Evolutionary conservation across 2,888 invertebrate species (phyloP), one percentile per base, ranked within the genome.

Genomic region (Macrophya annulata): DNA sequence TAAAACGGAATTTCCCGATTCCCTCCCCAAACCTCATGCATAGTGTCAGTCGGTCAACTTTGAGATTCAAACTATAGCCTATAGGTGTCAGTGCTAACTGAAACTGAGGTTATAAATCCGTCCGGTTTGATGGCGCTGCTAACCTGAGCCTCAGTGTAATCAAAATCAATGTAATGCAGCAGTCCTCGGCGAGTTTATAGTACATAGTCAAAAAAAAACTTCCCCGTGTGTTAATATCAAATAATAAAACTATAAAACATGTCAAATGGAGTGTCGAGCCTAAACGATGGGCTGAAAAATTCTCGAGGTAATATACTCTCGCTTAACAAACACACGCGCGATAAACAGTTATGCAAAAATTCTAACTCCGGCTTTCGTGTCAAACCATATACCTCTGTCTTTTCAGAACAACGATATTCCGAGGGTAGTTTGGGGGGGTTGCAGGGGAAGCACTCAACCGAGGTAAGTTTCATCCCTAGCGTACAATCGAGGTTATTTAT

Each of bases 91-190:
- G 48, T 37, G 77, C n/a, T 10, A 68, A 74, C 10, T 25, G 2
- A n/a, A 48, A 43, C 51, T 10, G 31, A 77, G 37, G 0, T 77
- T 77, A 25, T 15, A 37, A 77, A 77, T 4, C n/a, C 55, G 51
- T 15, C 77, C 77, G 77, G 12, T 12, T 71, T 10, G 15, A n/a
- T 51, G 31, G 55, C 77, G 77, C 55, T 55, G 17, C 40, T 0
- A 37, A 21, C 62, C n/a, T 59, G 3, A 21, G 21, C n/a, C 37
- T 48, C 48, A 83, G 83, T 71, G 83, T 89, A 90, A 90, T 91
- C 90, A 90, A 91, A 90, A 91, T 92, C 90, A 90, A 91, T 91
- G 91, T 90, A 89, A 88, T 83, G 83, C 83, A 55, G n/a, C 55
- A 83, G 83, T 83, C 83, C 65, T 83, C 68, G 68, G 37, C 6